phyloP scores from a whole-genome alignment of 1,140 invertebrate species.

The Trichoplusia ni region DNA sequence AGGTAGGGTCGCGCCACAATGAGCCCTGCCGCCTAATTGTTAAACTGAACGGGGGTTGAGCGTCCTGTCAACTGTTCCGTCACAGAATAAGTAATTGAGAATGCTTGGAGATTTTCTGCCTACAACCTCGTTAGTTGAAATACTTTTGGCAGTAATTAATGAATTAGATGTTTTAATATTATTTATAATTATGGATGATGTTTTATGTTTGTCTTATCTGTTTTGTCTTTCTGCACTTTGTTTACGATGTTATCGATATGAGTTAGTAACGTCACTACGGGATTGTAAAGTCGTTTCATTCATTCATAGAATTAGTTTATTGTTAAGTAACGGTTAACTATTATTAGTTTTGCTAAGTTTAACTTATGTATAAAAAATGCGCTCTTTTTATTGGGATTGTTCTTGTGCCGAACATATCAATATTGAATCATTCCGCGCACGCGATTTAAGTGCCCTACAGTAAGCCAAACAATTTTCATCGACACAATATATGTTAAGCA shows the following conservation, averaged over 20 bases:
- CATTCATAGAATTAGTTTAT: constrained; percentile 45
- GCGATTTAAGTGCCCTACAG: not conserved
- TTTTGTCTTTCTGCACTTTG: not conserved
- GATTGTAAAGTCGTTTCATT: constrained; percentile 36
- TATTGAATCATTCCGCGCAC: not conserved
- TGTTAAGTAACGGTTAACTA: too few species aligned
- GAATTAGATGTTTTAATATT: not conserved
- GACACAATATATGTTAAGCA: constrained; percentile 35
- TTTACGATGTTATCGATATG: constrained; percentile 17
- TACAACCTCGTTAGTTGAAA: constrained; percentile 37
- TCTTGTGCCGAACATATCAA: too few species aligned
- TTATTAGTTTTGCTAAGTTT: too few species aligned
- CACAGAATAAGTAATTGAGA: constrained; percentile 62
- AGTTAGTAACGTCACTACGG: constrained; percentile 41
- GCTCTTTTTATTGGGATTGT: too few species aligned
- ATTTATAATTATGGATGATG: not conserved
- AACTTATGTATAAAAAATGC: too few species aligned
- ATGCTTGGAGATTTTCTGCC: constrained; percentile 41
- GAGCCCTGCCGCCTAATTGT: constrained; percentile 77
- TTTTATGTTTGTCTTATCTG: not conserved
- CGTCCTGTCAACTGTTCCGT: constrained; percentile 74
- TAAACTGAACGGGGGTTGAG: constrained; percentile 76
- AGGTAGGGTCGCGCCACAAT: constrained; percentile 77
- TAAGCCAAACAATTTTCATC: constrained; percentile 1
- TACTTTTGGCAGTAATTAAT: constrained; percentile 25